A percentile compares a stretch with the other conserved stretches of the same genome.
These are phyloP conservation scores for Orthosia gothica DNA, from an alignment of 2,888 invertebrate species.

Conservation along the genomic window DNA sequence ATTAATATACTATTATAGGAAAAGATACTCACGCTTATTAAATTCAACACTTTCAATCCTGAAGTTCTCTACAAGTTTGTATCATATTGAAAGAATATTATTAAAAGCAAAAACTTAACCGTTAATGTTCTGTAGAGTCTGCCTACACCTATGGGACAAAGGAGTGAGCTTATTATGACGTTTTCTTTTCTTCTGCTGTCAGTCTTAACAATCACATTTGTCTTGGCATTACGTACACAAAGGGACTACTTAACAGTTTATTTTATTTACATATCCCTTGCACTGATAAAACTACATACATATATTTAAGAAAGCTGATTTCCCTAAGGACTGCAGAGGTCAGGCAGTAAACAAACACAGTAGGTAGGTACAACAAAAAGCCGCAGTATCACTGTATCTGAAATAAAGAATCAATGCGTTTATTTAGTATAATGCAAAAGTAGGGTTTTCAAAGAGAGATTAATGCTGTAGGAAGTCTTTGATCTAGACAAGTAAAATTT, in stretches of 20 bases:
- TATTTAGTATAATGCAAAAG: background rate
- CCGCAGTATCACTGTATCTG: background rate
- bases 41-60: background rate
- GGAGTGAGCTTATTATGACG: no score
- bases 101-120: no score
- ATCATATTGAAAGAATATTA: no score
- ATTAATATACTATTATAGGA: no score
- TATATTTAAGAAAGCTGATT: slow-evolving; percentile 44
- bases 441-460: background rate
- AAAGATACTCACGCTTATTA: background rate
- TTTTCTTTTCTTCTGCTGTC: background rate
- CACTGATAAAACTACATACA: slow-evolving; percentile 34
- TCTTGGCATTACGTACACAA: slow-evolving; percentile 8
- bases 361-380: slow-evolving; percentile 22
- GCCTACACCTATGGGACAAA: no score
- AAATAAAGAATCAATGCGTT: background rate
- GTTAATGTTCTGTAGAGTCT: no score
- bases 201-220: background rate
- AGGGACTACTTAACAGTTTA: slow-evolving; percentile 7
- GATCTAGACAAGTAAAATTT: no score
- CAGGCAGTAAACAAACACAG: slow-evolving; percentile 23
- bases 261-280: slow-evolving; percentile 42
- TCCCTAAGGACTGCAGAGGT: slow-evolving; percentile 54
- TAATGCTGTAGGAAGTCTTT: background rate
- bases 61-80: background rate